Conservation (phyloP, 1,140 invertebrate genomes). For the Vollenhovia emeryi region DNA sequence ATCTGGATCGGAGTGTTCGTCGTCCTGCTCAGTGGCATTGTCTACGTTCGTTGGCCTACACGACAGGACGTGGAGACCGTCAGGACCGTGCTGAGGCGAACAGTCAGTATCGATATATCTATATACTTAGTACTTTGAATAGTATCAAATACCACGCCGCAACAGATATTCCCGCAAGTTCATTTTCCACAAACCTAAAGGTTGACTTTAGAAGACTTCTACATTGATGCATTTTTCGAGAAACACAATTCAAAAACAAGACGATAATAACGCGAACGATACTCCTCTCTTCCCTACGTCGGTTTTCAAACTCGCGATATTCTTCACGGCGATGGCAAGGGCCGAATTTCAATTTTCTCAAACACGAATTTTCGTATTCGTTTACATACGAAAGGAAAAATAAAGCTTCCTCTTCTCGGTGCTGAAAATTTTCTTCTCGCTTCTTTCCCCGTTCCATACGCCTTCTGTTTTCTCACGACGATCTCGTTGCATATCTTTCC, state of each 20-base stretch:
- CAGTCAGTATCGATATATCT: conserved; percentile 71
- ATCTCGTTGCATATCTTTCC: background rate
- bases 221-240: background rate
- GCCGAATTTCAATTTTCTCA: conserved; percentile 27
- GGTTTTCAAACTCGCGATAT: background rate
- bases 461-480: background rate
- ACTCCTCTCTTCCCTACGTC: background rate
- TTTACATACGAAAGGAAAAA: conserved; percentile 17
- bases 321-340: background rate
- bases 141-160: background rate
- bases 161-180: background rate
- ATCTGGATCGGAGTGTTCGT: conserved; percentile 76
- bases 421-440: background rate
- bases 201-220: background rate
- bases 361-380: conserved; percentile 24
- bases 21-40: conserved; percentile 74
- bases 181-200: background rate
- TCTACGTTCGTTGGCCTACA: conserved; percentile 78
- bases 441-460: background rate
- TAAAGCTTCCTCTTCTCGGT: conserved; percentile 9
- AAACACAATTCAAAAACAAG: background rate
- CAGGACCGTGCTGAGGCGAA: conserved; percentile 78
- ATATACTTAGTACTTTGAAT: background rate
- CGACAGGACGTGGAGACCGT: conserved; percentile 78
- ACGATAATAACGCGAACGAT: background rate